phyloP scores from a whole-genome alignment of 2,888 invertebrate genomes.

The Drosophila parthenogenetica region DNA sequence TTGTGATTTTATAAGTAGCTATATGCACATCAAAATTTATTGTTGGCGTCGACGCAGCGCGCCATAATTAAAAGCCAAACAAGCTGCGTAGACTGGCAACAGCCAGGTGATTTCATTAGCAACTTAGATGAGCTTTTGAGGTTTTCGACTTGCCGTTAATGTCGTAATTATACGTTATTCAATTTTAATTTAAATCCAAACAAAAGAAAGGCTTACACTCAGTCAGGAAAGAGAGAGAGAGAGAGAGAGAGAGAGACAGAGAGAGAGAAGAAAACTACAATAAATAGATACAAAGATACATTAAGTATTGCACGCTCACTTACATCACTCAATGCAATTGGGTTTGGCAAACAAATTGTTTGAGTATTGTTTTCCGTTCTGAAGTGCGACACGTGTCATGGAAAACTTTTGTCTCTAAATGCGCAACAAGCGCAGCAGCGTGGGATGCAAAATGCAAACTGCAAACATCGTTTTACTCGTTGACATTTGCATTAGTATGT shows the following conservation, averaged over 20 bases:
- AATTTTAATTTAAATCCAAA: constrained; percentile 32
- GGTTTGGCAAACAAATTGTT: constrained; percentile 67
- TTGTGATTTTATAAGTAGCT: constrained; percentile 41
- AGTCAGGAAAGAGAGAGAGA: not conserved
- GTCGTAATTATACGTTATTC: constrained; percentile 62
- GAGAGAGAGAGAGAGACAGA: too few relatives aligned
- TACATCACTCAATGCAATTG: constrained; percentile 57
- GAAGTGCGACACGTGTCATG: constrained; percentile 53
- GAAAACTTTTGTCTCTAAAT: constrained; percentile 49
- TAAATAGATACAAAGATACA: constrained; percentile 31
- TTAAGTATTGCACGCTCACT: constrained; percentile 31
- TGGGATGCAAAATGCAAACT: constrained; percentile 30
- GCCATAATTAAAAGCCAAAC: constrained; percentile 78
- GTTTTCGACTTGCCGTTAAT: constrained; percentile 54
- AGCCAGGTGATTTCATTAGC: constrained; percentile 50
- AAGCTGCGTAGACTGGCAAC: constrained; percentile 56
- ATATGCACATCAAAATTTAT: constrained; percentile 69
- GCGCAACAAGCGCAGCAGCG: constrained; percentile 60
- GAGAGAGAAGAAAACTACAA: constrained; percentile 7
- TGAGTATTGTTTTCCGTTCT: constrained; percentile 13
- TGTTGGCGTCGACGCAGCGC: constrained; percentile 69
- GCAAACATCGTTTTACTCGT: constrained; percentile 28
- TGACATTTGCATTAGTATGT: constrained; percentile 69
- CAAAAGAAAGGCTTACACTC: not conserved
- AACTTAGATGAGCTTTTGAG: constrained; percentile 37